Conservation (phyloP, 2,888 invertebrate genomes). For the Enchytraeus crypticus region DNA sequence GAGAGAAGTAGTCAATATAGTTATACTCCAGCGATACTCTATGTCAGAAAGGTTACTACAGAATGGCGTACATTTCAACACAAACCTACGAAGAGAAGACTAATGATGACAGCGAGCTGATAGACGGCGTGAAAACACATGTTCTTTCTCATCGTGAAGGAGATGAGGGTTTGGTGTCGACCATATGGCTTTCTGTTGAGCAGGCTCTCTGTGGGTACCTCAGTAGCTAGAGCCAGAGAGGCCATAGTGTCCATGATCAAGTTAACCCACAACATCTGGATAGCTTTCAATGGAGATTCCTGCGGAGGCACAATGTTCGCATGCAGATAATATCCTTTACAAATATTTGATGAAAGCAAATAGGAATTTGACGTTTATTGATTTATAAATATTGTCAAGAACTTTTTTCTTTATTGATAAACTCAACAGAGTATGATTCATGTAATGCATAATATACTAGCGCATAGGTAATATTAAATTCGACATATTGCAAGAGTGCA, state of each 20-base stretch:
- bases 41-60: neutral
- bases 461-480: too few species aligned
- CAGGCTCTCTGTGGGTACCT: conserved; percentile 86
- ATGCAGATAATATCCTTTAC: too few species aligned
- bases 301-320: conserved; percentile 40
- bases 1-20: too few species aligned
- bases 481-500: too few species aligned
- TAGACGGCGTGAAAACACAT: conserved; percentile 95
- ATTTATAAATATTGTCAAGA: too few species aligned
- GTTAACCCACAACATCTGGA: conserved; percentile 99
- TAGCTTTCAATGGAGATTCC: conserved; percentile 95
- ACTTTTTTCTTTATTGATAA: too few species aligned
- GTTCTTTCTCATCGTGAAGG: conserved; percentile 98
- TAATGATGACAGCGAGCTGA: conserved; percentile 87
- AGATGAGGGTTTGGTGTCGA: conserved; percentile 92
- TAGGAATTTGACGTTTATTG: too few species aligned
- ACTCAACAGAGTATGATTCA: too few species aligned
- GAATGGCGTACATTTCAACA: neutral
- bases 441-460: too few species aligned
- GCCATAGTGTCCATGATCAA: conserved; percentile 98
- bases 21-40: too few species aligned
- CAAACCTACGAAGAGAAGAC: conserved; percentile 81
- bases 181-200: conserved; percentile 91
- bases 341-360: too few species aligned
- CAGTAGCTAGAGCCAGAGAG: conserved; percentile 90